Conservation (phyloP, 2,797 vertebrate species). For the Lutjanus argentimaculatus region DNA sequence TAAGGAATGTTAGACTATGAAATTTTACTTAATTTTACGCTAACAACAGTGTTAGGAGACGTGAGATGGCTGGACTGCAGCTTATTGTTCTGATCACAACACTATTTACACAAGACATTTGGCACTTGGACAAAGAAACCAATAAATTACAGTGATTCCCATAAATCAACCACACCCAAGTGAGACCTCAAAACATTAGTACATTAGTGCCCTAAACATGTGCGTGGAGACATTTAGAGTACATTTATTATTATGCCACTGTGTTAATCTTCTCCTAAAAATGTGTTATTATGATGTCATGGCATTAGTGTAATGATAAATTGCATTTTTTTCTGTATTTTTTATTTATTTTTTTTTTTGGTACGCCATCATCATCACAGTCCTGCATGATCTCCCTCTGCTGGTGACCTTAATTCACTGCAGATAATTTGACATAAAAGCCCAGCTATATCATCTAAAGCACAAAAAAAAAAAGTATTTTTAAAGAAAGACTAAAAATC, state of each 20-base stretch:
- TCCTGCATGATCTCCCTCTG: constrained; percentile 55
- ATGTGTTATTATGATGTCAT: constrained; percentile 26
- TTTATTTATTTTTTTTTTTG: constrained; percentile 29
- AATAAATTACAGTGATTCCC: constrained; percentile 60
- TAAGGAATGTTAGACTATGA: constrained; percentile 61
- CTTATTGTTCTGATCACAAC: constrained; percentile 65
- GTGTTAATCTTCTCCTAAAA: constrained; percentile 18
- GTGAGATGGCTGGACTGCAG: constrained; percentile 64
- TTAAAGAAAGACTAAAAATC: constrained; percentile 47
- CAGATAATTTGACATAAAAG: constrained; percentile 40
- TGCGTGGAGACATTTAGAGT: constrained; percentile 40
- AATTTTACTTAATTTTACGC: constrained; percentile 19
- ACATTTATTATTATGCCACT: constrained; percentile 36
- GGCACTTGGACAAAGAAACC: constrained; percentile 66
- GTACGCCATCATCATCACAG: constrained; percentile 19
- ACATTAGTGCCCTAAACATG: constrained; percentile 55
- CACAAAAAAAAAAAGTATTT: constrained; percentile 21
- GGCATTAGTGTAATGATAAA: constrained; percentile 49
- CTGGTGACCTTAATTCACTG: constrained; percentile 49
- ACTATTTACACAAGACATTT: constrained; percentile 71
- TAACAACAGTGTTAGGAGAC: constrained; percentile 16
- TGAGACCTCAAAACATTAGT: constrained; percentile 43
- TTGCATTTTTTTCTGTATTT: constrained; percentile 16
- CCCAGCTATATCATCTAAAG: constrained; percentile 12
- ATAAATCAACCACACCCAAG: constrained; percentile 48